These are phyloP conservation scores for Sericinus montela DNA, from an alignment of 2,888 invertebrate genomes.

Conservation along the genomic window DNA sequence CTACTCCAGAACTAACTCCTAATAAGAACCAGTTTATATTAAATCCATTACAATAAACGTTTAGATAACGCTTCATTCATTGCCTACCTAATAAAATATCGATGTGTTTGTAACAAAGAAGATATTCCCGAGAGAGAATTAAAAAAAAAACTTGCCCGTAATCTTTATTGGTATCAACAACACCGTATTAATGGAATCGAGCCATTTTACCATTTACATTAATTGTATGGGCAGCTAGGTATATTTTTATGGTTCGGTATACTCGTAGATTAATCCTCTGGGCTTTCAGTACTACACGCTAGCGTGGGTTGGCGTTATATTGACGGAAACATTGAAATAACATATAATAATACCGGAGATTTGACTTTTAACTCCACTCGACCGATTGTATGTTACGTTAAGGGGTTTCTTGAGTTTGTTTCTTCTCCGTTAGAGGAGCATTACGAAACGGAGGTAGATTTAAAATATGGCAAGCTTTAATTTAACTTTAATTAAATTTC, in stretches of 20 bases:
- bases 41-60: too few species aligned
- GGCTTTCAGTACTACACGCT: conserved; percentile 55
- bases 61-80: background rate
- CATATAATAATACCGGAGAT: too few species aligned
- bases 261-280: conserved; percentile 60
- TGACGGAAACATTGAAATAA: too few species aligned
- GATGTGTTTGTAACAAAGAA: conserved; percentile 19
- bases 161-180: conserved; percentile 57
- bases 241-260: conserved; percentile 58
- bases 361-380: too few species aligned
- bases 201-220: conserved; percentile 60
- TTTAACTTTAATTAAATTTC: too few species aligned
- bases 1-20: too few species aligned
- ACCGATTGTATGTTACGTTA: too few species aligned
- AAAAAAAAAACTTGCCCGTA: conserved; percentile 36
- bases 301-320: conserved; percentile 19
- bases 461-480: too few species aligned
- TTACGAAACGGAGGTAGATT: too few species aligned
- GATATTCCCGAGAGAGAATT: conserved; percentile 19
- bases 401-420: too few species aligned
- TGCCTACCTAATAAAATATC: conserved; percentile 8
- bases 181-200: conserved; percentile 53
- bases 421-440: too few species aligned
- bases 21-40: too few species aligned
- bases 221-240: conserved; percentile 45